Conservation (phyloP, 2,797 vertebrate species). For the Enteromius trimaculatus region DNA sequence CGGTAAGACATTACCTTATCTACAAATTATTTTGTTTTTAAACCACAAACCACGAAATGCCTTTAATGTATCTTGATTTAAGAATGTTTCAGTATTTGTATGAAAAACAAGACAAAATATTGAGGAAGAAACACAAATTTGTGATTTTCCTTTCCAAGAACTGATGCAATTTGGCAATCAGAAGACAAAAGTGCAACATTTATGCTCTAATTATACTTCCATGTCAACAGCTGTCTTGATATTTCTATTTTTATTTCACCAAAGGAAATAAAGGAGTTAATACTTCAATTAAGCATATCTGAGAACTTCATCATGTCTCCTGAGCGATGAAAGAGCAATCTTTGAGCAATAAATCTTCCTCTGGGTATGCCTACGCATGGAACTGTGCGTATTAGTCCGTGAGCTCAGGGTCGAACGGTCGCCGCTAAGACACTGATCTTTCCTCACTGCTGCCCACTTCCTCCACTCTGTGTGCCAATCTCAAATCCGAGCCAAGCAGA, state of each 20-base stretch:
- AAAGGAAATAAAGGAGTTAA: slow-evolving; percentile 19
- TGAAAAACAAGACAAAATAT: neutral
- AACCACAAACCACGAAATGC: neutral
- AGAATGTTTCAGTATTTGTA: neutral
- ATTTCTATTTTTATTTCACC: neutral
- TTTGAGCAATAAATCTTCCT: slow-evolving; percentile 31
- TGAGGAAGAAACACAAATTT: neutral
- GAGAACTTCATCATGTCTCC: neutral
- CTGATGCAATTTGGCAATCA: neutral
- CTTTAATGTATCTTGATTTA: neutral
- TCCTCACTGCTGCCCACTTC: slow-evolving; percentile 37
- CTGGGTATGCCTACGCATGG: slow-evolving; percentile 17
- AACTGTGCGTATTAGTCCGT: slow-evolving; percentile 13
- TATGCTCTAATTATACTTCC: neutral
- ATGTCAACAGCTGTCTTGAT: neutral
- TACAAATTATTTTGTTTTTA: neutral
- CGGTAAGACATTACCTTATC: neutral
- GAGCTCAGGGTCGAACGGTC: slow-evolving; percentile 27
- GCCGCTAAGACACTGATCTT: slow-evolving; percentile 33
- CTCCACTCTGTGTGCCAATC: slow-evolving; percentile 7
- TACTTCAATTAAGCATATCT: slow-evolving; percentile 30
- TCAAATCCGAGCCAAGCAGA: slow-evolving; percentile 33
- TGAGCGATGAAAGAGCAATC: slow-evolving; percentile 35
- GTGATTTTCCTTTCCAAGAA: too few relatives aligned
- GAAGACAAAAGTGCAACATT: neutral